Percentiles rank a stretch among this genome's conserved stretches.
Conservation (phyloP, 2,888 invertebrate species). For the Polyploca ridens region DNA sequence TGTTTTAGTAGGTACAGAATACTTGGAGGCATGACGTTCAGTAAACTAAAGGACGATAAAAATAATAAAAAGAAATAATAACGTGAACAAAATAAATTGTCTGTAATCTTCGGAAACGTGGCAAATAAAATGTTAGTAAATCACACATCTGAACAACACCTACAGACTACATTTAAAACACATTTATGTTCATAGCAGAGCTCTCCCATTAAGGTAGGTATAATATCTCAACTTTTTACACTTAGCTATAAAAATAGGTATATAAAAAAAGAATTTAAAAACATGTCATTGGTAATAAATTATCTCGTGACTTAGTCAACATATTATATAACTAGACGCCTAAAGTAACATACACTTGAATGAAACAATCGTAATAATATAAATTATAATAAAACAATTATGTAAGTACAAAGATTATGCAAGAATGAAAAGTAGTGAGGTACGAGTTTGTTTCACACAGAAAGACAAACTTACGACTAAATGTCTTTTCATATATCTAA, state of each 20-base stretch:
- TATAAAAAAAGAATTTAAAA: constrained; percentile 76
- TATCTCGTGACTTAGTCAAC: constrained; percentile 84
- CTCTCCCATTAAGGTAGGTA: constrained; percentile 51
- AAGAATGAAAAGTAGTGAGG: constrained; percentile 66
- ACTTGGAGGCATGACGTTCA: not conserved
- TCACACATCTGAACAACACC: constrained; percentile 72
- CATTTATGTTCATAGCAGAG: constrained; percentile 57
- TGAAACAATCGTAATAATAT: constrained; percentile 33
- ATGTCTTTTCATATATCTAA: constrained; percentile 53
- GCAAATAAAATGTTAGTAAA: constrained; percentile 70
- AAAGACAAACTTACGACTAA: constrained; percentile 63
- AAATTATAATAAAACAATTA: constrained; percentile 45
- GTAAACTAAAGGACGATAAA: not conserved
- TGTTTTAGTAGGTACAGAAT: no score
- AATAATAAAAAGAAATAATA: constrained; percentile 27
- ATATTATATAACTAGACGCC: constrained; percentile 60
- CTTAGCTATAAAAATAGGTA: constrained; percentile 65
- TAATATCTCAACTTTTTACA: constrained; percentile 71
- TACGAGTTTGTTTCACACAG: constrained; percentile 57
- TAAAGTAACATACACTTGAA: constrained; percentile 49
- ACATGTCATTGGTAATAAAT: constrained; percentile 84
- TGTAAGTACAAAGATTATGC: constrained; percentile 54
- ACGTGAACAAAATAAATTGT: constrained; percentile 26
- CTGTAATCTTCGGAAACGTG: constrained; percentile 14
- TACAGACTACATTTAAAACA: constrained; percentile 59